A percentile compares a stretch with the other conserved stretches of the same genome.
Conservation (phyloP, 2,113 vertebrate genomes). For the Atrichornis clamosus region DNA sequence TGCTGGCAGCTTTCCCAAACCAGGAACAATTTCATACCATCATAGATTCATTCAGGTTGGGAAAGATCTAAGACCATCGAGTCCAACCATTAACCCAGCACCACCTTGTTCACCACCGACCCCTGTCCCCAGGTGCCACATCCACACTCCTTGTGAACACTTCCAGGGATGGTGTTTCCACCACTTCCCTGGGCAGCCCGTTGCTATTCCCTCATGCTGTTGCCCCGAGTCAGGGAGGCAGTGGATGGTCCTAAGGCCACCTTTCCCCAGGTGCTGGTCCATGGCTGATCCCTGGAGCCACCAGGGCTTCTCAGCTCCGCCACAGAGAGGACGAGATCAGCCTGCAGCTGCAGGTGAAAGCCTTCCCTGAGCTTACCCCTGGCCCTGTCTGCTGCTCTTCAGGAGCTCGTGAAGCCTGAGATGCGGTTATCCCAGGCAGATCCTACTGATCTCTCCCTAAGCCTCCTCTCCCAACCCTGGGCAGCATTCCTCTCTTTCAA, state of each 20-base stretch:
- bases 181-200: neutral
- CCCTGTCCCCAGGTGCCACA: neutral
- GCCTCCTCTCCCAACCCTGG: neutral
- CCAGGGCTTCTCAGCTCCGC: neutral
- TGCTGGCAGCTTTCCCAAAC: neutral
- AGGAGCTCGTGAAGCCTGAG: neutral
- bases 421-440: neutral
- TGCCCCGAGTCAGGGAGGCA: neutral
- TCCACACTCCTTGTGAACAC: neutral
- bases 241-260: neutral
- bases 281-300: neutral
- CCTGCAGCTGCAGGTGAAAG: rapidly evolving
- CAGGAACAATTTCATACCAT: neutral
- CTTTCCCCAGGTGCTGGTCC: neutral
- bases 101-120: neutral
- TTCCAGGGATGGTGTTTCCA: neutral
- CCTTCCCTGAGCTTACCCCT: neutral
- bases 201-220: neutral
- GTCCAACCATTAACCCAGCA: neutral
- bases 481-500: neutral
- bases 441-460: neutral
- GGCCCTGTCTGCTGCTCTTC: neutral
- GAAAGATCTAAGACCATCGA: neutral
- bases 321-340: neutral
- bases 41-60: neutral